These are phyloP conservation scores for Zonotrichia leucophrys DNA, from an alignment of 2,113 vertebrate genomes.

Conservation along the genomic window DNA sequence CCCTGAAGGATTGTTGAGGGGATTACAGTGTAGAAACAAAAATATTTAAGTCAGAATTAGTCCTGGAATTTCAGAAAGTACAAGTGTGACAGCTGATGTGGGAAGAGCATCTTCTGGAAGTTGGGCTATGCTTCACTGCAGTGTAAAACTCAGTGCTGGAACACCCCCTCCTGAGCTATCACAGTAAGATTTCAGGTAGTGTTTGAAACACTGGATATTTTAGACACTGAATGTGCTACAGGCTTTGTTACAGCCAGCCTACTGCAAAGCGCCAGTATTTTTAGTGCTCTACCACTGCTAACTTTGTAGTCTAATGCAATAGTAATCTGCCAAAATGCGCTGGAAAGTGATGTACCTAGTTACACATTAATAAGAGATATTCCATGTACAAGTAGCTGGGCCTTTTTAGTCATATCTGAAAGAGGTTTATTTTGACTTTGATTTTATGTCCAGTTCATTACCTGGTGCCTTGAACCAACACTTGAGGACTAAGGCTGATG, in stretches of 20 bases:
- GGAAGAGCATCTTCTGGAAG: background rate
- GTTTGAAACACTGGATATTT: background rate
- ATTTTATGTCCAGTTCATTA: background rate
- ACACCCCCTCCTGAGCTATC: background rate
- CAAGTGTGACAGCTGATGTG: background rate
- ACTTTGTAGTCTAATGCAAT: background rate
- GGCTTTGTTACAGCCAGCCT: background rate
- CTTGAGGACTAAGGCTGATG: background rate
- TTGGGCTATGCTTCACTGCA: background rate
- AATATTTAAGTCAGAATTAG: background rate
- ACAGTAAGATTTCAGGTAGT: fast-evolving
- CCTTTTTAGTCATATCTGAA: background rate
- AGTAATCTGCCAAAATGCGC: background rate
- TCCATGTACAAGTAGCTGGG: fast-evolving
- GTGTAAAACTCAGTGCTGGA: background rate
- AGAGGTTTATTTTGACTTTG: background rate
- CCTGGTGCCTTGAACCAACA: background rate
- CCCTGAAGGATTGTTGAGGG: background rate
- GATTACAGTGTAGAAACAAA: background rate
- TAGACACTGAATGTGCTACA: fast-evolving
- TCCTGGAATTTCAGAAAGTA: background rate
- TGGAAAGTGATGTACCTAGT: background rate
- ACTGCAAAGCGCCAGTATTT: background rate
- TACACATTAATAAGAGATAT: background rate
- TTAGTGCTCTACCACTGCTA: background rate